phyloP scores from a whole-genome alignment of 2,797 vertebrate species.

The Percopsis omiscomaycus region DNA sequence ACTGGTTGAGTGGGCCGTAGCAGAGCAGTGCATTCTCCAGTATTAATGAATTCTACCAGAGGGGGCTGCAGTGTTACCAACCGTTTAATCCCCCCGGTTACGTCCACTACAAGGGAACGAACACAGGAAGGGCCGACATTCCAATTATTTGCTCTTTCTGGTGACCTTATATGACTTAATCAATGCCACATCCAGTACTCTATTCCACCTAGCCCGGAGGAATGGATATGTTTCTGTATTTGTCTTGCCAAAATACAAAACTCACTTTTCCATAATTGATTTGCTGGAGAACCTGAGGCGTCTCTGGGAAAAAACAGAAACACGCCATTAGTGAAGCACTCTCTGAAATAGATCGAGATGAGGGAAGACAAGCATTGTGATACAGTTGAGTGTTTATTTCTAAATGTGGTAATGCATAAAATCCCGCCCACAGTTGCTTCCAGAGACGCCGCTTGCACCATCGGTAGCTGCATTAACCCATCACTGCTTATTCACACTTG shows the following conservation, averaged over 20 bases:
- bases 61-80: conserved; percentile 56
- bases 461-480: conserved; percentile 34
- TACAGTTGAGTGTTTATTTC: conserved; percentile 10
- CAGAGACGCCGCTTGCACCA: conserved; percentile 18
- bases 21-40: conserved; percentile 50
- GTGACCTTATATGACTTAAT: conserved; percentile 68
- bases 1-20: conserved; percentile 64
- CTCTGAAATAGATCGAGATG: neutral
- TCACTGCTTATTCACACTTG: conserved; percentile 19
- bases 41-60: conserved; percentile 70
- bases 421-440: conserved; percentile 4
- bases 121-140: conserved; percentile 64
- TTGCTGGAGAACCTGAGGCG: neutral
- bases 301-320: neutral
- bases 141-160: conserved; percentile 71
- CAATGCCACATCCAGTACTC: conserved; percentile 49
- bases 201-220: conserved; percentile 32
- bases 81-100: conserved; percentile 58
- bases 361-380: conserved; percentile 2
- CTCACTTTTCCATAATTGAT: conserved; percentile 14
- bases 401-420: conserved; percentile 11
- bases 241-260: conserved; percentile 8
- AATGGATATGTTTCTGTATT: conserved; percentile 12
- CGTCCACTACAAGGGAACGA: conserved; percentile 44
- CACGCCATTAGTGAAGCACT: neutral